Evolutionary conservation across 2,797 vertebrate genomes (phyloP).

Genomic region (Pogoniulus pusillus): DNA sequence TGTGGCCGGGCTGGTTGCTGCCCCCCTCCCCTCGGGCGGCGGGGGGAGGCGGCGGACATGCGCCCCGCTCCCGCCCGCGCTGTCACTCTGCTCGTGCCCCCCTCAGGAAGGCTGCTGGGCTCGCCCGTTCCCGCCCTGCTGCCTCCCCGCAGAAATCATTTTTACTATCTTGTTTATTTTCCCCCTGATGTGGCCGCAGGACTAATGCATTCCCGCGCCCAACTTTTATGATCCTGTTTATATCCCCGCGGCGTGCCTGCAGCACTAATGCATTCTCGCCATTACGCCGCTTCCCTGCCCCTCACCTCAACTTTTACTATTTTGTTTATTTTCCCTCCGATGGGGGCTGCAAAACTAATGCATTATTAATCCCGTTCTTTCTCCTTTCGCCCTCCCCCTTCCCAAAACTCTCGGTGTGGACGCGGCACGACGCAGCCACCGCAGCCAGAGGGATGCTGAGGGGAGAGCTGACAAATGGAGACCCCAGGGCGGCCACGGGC

Average conservation of each 20-base stretch:
- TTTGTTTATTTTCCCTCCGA: constrained; percentile 14
- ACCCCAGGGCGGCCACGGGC: background rate
- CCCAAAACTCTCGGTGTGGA: background rate
- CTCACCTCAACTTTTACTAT: constrained; percentile 7
- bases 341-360: constrained; percentile 21
- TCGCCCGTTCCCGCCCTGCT: background rate
- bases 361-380: constrained; percentile 16
- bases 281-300: background rate
- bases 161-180: constrained; percentile 57
- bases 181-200: constrained; percentile 29
- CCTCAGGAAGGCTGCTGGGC: constrained; percentile 34
- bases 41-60: constrained; percentile 28
- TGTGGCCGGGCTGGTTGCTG: background rate
- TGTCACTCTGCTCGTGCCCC: constrained; percentile 29
- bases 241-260: constrained; percentile 27
- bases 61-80: constrained; percentile 51
- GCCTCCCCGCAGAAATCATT: background rate
- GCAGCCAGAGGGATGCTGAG: background rate
- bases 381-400: background rate
- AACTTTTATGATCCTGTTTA: constrained; percentile 38
- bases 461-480: background rate
- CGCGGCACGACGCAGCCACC: background rate
- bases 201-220: constrained; percentile 33
- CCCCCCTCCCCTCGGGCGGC: background rate
- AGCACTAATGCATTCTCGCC: constrained; percentile 5